Percentiles rank a stretch among this genome's conserved stretches.
phyloP scores from a whole-genome alignment of 2,797 vertebrate species.

The Nothura maculosa region DNA sequence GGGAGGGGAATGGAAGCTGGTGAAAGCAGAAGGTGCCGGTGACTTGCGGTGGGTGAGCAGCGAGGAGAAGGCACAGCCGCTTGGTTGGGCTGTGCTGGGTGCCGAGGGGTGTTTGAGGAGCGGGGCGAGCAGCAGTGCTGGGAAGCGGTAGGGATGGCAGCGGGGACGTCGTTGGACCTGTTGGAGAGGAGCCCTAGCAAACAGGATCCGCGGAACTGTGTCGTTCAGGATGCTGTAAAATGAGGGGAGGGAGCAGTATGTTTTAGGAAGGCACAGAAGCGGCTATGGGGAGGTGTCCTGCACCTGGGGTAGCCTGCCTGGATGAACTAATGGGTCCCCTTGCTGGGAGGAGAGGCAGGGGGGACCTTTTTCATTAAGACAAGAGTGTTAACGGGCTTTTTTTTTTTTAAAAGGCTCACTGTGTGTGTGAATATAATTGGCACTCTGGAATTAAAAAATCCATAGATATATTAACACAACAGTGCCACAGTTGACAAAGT shows the following conservation, averaged over 20 bases:
- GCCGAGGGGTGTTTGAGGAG: neutral
- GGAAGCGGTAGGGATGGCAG: neutral
- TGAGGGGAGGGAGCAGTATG: neutral
- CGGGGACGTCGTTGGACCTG: neutral
- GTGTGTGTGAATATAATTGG: neutral
- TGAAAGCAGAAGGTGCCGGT: neutral
- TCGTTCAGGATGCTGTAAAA: neutral
- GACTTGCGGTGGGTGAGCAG: neutral
- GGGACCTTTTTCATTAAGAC: neutral
- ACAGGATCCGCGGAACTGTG: neutral
- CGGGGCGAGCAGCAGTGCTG: neutral
- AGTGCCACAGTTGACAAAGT: neutral
- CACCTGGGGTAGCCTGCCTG: neutral
- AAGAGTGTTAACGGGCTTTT: neutral
- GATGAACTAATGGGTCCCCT: neutral
- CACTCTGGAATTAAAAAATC: neutral
- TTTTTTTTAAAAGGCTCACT: neutral
- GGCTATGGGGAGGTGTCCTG: neutral
- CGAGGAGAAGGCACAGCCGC: neutral
- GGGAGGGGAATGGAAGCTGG: neutral
- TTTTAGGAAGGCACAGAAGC: neutral
- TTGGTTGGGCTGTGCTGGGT: neutral
- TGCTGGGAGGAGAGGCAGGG: neutral
- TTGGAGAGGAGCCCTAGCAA: neutral
- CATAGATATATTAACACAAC: neutral